These are phyloP conservation scores for Oedothorax gibbosus DNA, from an alignment of 1,140 invertebrate species.

Conservation along the genomic window DNA sequence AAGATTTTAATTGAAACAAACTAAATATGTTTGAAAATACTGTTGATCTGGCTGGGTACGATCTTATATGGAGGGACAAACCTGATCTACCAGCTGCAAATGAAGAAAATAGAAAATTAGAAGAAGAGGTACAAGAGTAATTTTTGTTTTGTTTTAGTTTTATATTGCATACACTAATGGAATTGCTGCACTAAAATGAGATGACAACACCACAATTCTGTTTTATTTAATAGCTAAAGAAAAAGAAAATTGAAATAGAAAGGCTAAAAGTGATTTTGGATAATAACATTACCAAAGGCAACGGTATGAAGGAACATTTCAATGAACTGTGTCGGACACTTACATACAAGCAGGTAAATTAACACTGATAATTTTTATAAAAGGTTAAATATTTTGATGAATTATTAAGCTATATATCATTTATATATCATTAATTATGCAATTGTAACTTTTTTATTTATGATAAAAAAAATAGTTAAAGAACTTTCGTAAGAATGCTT, in stretches of 20 bases:
- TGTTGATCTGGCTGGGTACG: conserved; percentile 43
- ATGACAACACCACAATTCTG: too few species aligned
- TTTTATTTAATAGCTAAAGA: conserved; percentile 28
- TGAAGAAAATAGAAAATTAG: conserved; percentile 51
- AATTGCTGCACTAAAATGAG: too few species aligned
- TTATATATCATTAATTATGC: too few species aligned
- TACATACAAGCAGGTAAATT: conserved; percentile 41
- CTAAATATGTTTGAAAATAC: conserved; percentile 29
- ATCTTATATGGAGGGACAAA: conserved; percentile 43
- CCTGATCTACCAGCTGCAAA: conserved; percentile 46
- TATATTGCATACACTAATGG: too few species aligned
- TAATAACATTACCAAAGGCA: conserved; percentile 44
- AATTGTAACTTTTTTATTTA: too few species aligned
- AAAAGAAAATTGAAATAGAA: conserved; percentile 48
- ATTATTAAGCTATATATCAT: too few species aligned
- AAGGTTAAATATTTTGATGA: neutral
- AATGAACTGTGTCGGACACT: conserved; percentile 41
- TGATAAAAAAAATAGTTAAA: too few species aligned
- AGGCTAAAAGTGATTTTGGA: conserved; percentile 33
- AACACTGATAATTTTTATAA: neutral
- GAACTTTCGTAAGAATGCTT: too few species aligned
- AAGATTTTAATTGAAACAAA: neutral
- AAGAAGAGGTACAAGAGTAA: conserved; percentile 24
- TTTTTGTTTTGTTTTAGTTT: neutral
- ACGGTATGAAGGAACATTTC: conserved; percentile 34